phyloP scores from a whole-genome alignment of 2,113 vertebrate genomes.

The Bombycilla garrulus region DNA sequence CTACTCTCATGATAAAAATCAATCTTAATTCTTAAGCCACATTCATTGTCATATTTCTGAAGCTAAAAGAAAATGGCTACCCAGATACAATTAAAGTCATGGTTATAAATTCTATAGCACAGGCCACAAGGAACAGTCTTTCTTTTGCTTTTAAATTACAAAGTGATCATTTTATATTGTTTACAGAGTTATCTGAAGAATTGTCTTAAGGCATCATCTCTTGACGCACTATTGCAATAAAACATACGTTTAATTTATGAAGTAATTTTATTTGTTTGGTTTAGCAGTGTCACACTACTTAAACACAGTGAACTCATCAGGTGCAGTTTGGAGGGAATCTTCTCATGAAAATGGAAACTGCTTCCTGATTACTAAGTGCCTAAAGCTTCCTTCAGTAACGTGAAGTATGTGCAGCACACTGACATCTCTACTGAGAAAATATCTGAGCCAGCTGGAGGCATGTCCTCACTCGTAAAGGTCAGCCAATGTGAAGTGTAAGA shows the following conservation, averaged over 20 bases:
- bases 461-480: constrained; percentile 61
- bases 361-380: constrained; percentile 11
- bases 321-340: constrained; percentile 11
- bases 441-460: constrained; percentile 57
- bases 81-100: neutral
- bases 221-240: neutral
- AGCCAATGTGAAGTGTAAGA: constrained; percentile 66
- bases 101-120: neutral
- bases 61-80: neutral
- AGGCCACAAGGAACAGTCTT: neutral
- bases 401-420: constrained; percentile 1
- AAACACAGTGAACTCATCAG: neutral
- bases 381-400: neutral
- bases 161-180: neutral
- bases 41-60: neutral
- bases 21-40: neutral
- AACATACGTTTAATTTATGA: constrained; percentile 9
- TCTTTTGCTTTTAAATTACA: neutral
- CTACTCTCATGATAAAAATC: neutral
- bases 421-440: constrained; percentile 65
- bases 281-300: constrained; percentile 3
- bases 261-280: constrained; percentile 24
- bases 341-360: constrained; percentile 11
- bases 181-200: neutral
- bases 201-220: neutral